Conservation (phyloP, 2,797 vertebrate species). For the Anguilla pacifica region DNA sequence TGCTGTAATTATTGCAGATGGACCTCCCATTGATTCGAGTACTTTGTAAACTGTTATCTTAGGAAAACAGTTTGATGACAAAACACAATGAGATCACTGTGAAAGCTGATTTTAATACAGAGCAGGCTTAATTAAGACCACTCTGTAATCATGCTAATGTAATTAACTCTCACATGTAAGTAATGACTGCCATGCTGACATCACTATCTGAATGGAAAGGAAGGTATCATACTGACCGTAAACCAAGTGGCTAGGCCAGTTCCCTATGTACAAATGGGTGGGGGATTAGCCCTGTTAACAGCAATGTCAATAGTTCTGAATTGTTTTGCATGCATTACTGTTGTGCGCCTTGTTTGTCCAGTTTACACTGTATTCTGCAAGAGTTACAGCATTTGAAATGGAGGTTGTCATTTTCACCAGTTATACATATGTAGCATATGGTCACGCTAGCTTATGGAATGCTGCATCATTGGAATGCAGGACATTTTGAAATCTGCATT, state of each 20-base stretch:
- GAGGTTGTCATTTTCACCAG: too few species aligned
- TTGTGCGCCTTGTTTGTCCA: too few species aligned
- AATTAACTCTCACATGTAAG: conserved; percentile 19
- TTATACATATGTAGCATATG: too few species aligned
- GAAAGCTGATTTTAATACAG: not conserved
- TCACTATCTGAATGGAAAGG: not conserved
- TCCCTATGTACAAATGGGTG: not conserved
- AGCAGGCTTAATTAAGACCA: not conserved
- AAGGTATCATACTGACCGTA: conserved; percentile 9
- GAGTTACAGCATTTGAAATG: too few species aligned
- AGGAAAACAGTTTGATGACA: not conserved
- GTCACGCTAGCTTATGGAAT: too few species aligned
- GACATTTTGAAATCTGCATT: too few species aligned
- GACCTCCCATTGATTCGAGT: not conserved
- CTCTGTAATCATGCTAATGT: not conserved
- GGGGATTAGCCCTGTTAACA: too few species aligned
- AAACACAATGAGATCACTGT: not conserved
- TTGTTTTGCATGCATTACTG: not conserved
- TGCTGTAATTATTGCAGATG: not conserved
- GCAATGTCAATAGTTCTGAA: not conserved
- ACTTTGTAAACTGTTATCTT: not conserved
- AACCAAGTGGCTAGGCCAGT: not conserved
- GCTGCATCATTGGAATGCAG: too few species aligned
- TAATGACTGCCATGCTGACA: not conserved
- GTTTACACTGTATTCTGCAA: too few species aligned